Conservation (phyloP, 2,888 invertebrate genomes). For the Sarcophaga subvicina region DNA sequence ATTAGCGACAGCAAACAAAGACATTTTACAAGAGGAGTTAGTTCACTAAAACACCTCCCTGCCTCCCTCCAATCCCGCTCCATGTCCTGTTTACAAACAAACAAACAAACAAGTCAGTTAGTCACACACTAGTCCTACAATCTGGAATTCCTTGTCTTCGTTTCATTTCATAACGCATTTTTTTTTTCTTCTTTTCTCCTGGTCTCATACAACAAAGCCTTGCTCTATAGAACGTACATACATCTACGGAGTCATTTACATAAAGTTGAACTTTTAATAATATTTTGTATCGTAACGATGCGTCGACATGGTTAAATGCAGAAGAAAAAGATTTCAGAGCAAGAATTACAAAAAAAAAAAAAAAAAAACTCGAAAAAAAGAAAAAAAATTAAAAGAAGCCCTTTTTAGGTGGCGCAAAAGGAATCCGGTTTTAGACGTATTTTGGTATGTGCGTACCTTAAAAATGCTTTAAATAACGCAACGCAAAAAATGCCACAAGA, state of each 20-base stretch:
- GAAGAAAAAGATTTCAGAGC: slow-evolving; percentile 41
- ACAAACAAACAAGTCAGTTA: background rate
- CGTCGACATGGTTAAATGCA: slow-evolving; percentile 62
- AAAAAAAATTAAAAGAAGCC: slow-evolving; percentile 57
- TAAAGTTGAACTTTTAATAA: slow-evolving; percentile 68
- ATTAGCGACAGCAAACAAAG: slow-evolving; percentile 29
- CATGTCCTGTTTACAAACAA: no score
- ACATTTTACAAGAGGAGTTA: slow-evolving; percentile 32
- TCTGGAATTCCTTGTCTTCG: slow-evolving; percentile 53
- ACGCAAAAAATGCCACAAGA: background rate
- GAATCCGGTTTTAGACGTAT: slow-evolving; percentile 63
- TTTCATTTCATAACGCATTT: slow-evolving; percentile 62
- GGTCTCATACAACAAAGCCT: slow-evolving; percentile 31
- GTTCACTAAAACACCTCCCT: no score
- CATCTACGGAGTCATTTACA: slow-evolving; percentile 62
- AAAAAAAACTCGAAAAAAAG: background rate
- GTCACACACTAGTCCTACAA: slow-evolving; percentile 14
- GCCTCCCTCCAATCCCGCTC: no score
- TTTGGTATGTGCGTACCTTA: slow-evolving; percentile 61
- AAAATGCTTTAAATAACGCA: slow-evolving; percentile 19
- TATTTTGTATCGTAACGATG: slow-evolving; percentile 69
- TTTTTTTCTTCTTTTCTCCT: slow-evolving; percentile 22
- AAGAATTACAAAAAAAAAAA: slow-evolving; percentile 6
- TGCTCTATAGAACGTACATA: background rate
- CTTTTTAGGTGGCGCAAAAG: slow-evolving; percentile 69